phyloP scores from a whole-genome alignment of 2,113 vertebrate genomes.

The Aspidoscelis tigris region DNA sequence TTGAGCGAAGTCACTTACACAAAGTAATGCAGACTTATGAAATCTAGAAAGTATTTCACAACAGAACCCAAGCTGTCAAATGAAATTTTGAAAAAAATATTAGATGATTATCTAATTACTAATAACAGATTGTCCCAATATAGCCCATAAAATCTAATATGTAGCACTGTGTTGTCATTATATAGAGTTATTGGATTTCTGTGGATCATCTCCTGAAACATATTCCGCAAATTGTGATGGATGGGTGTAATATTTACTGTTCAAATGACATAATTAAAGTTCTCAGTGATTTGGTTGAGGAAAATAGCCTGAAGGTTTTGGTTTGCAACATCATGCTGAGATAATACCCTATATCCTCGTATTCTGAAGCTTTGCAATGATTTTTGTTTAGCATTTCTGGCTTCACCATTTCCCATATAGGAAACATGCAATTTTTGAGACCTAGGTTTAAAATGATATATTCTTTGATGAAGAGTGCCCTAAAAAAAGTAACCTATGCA shows the following conservation, averaged over 20 bases:
- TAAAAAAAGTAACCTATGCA: constrained; percentile 41
- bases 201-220: constrained; percentile 49
- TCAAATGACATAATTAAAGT: constrained; percentile 41
- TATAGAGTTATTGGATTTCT: constrained; percentile 30
- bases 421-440: constrained; percentile 36
- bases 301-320: constrained; percentile 23
- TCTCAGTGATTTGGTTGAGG: constrained; percentile 21
- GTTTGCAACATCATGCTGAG: constrained; percentile 5
- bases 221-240: constrained; percentile 29
- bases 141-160: constrained; percentile 19
- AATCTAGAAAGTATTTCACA: background rate
- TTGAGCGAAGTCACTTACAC: background rate
- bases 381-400: constrained; percentile 29
- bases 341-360: constrained; percentile 33
- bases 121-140: constrained; percentile 41
- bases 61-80: constrained; percentile 27
- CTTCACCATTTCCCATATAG: background rate
- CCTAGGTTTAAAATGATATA: constrained; percentile 31
- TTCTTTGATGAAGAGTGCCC: constrained; percentile 15
- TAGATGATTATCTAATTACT: constrained; percentile 34
- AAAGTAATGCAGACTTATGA: background rate
- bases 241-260: constrained; percentile 28
- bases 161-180: constrained; percentile 34
- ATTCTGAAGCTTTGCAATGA: constrained; percentile 34
- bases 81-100: constrained; percentile 26